These are phyloP conservation scores for Dugesia japonica DNA, from an alignment of 2,888 invertebrate species.

Conservation along the genomic window DNA sequence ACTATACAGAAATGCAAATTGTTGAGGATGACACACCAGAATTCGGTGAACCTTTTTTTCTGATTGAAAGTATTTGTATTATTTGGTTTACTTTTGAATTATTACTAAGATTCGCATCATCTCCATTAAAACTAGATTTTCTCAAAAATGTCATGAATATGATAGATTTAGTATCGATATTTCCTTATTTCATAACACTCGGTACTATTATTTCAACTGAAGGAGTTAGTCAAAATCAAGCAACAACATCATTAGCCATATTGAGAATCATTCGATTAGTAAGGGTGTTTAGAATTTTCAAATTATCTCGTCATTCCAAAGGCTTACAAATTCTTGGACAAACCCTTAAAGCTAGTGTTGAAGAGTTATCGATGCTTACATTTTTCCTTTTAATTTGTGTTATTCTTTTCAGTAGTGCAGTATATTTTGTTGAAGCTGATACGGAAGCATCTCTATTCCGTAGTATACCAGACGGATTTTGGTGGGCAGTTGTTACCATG, in stretches of 20 bases:
- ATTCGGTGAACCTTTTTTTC: neutral
- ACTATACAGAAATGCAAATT: neutral
- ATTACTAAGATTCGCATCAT: neutral
- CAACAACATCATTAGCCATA: neutral
- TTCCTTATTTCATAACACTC: neutral
- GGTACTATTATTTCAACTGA: neutral
- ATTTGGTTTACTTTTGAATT: slow-evolving; percentile 20
- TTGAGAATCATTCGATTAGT: too few species aligned
- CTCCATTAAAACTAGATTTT: neutral
- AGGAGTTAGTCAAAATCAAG: neutral
- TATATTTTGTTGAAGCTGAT: neutral
- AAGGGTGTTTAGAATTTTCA: too few species aligned
- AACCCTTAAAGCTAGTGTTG: neutral
- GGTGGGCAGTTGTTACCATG: slow-evolving; percentile 12
- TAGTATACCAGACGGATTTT: neutral
- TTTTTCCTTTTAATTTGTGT: neutral
- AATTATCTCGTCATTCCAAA: neutral
- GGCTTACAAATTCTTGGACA: neutral
- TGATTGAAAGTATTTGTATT: neutral
- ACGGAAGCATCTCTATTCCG: neutral
- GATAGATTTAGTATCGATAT: neutral
- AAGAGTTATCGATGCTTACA: neutral
- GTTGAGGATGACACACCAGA: neutral
- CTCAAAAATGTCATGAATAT: neutral
- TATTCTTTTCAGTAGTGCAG: neutral